Evolutionary conservation across 2,113 vertebrate species (phyloP).

Genomic region (Fukomys damarensis): DNA sequence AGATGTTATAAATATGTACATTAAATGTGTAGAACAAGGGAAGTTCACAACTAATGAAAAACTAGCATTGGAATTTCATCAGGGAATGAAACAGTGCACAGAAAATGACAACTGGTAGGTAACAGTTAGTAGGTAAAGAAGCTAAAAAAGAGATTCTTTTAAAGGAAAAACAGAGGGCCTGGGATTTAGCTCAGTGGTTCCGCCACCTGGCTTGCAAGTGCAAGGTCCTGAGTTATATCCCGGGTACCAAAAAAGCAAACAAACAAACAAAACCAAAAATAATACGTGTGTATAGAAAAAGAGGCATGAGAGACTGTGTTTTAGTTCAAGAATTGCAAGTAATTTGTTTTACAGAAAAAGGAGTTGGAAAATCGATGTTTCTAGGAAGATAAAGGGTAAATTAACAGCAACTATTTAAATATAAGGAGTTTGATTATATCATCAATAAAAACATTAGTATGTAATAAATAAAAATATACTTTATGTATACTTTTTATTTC

Average conservation of each 20-base stretch:
- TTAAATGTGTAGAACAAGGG: background rate
- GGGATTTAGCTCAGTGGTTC: too few species aligned
- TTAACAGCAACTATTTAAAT: background rate
- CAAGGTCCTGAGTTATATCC: too few species aligned
- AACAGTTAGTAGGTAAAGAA: background rate
- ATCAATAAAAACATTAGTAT: background rate
- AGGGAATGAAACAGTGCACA: background rate
- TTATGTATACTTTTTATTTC: background rate
- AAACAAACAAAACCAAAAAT: too few species aligned
- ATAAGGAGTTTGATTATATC: background rate
- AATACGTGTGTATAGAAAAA: too few species aligned
- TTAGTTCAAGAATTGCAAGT: background rate
- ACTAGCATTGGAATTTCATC: background rate
- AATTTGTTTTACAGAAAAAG: background rate
- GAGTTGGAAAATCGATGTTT: background rate
- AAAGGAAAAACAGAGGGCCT: too few species aligned
- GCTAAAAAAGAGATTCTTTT: background rate
- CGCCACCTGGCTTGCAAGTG: too few species aligned
- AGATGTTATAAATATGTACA: rapidly evolving
- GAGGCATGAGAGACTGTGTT: background rate
- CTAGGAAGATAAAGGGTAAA: background rate
- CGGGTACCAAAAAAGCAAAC: too few species aligned
- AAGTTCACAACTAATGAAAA: background rate
- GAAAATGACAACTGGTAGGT: background rate
- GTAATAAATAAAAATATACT: background rate